These are phyloP conservation scores for Sinocyclocheilus rhinocerous DNA, from an alignment of 2,113 vertebrate species.

Conservation along the genomic window DNA sequence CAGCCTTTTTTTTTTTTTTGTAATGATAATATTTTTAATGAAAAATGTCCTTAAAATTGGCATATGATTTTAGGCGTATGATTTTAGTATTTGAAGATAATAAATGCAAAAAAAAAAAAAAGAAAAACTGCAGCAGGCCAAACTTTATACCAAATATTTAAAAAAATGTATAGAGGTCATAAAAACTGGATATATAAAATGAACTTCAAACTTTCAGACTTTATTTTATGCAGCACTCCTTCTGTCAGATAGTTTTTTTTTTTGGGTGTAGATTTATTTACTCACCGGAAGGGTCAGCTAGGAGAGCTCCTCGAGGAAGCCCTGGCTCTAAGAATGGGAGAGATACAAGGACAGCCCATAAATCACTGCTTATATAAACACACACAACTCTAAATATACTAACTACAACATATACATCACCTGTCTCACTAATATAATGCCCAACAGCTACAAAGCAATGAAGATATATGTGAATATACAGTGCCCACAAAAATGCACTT, in stretches of 20 bases:
- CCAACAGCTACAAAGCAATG: background rate
- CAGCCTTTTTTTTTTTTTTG: background rate
- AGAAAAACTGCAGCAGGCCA: too few species aligned
- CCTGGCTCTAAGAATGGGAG: constrained; percentile 84
- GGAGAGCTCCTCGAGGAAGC: constrained; percentile 86
- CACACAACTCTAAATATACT: constrained; percentile 41
- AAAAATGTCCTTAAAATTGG: background rate
- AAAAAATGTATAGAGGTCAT: background rate
- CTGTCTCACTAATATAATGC: too few species aligned
- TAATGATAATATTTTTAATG: background rate
- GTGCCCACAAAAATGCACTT: background rate
- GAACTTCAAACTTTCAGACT: background rate
- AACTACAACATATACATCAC: background rate
- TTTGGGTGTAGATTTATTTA: constrained; percentile 44
- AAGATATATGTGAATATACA: background rate
- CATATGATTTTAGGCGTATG: too few species aligned
- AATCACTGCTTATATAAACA: constrained; percentile 44
- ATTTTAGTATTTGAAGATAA: background rate
- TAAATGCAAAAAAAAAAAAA: background rate
- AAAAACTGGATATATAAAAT: background rate
- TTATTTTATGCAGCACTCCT: constrained; percentile 6
- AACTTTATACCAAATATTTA: too few species aligned
- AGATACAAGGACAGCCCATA: constrained; percentile 49
- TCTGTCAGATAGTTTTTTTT: constrained; percentile 30
- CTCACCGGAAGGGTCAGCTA: constrained; percentile 91